phyloP scores from a whole-genome alignment of 1,140 invertebrate species.

The Oppia nitens region DNA sequence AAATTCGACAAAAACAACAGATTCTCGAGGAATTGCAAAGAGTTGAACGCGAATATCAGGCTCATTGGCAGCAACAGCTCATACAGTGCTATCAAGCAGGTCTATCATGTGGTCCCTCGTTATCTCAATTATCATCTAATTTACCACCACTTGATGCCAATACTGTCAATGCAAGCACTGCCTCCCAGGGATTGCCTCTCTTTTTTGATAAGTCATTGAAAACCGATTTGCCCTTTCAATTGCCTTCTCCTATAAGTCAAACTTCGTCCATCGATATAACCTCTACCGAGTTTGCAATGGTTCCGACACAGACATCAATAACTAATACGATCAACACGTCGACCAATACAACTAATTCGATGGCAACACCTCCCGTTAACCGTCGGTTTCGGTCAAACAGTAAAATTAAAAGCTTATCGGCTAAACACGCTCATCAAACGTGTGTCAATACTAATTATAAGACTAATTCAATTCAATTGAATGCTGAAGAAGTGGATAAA shows the following conservation, averaged over 20 bases:
- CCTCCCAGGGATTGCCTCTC: neutral
- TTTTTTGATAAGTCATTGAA: neutral
- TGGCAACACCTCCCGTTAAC: neutral
- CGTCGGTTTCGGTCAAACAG: neutral
- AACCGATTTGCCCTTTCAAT: neutral
- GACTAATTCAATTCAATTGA: neutral
- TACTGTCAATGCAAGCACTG: neutral
- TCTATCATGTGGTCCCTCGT: neutral
- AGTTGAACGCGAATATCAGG: conserved; percentile 43
- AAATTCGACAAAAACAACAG: conserved; percentile 51
- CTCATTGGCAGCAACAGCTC: conserved; percentile 26
- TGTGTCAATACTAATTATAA: conserved; percentile 24
- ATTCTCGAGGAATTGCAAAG: conserved; percentile 58
- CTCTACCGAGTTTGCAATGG: neutral
- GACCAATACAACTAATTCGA: neutral
- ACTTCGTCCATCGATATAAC: neutral
- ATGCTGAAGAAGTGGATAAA: conserved; percentile 13
- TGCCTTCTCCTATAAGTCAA: neutral
- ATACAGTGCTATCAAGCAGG: neutral
- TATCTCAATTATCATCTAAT: neutral
- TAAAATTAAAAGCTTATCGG: conserved; percentile 11
- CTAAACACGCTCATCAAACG: conserved; percentile 29
- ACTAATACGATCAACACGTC: neutral
- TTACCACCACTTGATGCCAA: neutral
- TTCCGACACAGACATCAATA: neutral